These are phyloP conservation scores for Lasius fuliginosus DNA, from an alignment of 2,888 invertebrate genomes.

Conservation along the genomic window DNA sequence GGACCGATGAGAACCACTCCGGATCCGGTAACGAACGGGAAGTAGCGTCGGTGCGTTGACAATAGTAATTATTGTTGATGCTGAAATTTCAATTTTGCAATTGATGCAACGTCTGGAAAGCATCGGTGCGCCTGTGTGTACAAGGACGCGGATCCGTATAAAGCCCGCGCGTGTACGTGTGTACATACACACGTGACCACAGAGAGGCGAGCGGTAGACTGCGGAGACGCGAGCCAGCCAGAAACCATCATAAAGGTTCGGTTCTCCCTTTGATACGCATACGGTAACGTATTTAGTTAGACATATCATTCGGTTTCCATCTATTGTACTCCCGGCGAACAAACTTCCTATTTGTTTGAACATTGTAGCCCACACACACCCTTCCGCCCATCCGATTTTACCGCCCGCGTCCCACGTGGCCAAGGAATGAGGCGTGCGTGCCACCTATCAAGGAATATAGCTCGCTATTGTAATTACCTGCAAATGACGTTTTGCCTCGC, in stretches of 20 bases:
- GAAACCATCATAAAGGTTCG: slow-evolving; percentile 85
- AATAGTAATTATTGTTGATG: slow-evolving; percentile 82
- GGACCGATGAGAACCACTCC: slow-evolving; percentile 71
- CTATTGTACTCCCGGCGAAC: slow-evolving; percentile 83
- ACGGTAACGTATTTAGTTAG: slow-evolving; percentile 85
- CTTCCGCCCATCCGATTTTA: slow-evolving; percentile 50
- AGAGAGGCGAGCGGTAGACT: slow-evolving; percentile 79
- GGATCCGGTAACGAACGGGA: slow-evolving; percentile 70
- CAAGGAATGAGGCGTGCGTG: slow-evolving; percentile 66
- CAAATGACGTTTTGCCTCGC: slow-evolving; percentile 65
- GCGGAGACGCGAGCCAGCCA: slow-evolving; percentile 82
- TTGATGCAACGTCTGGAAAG: slow-evolving; percentile 80
- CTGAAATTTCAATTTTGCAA: slow-evolving; percentile 84
- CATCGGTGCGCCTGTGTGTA: slow-evolving; percentile 62
- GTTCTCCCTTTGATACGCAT: slow-evolving; percentile 84
- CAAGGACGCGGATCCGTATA: slow-evolving; percentile 58
- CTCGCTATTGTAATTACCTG: slow-evolving; percentile 75
- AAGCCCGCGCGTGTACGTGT: slow-evolving; percentile 39
- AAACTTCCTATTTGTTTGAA: slow-evolving; percentile 86
- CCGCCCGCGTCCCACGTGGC: slow-evolving; percentile 55
- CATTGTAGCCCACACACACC: slow-evolving; percentile 77
- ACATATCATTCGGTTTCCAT: slow-evolving; percentile 85
- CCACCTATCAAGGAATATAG: slow-evolving; percentile 66
- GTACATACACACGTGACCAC: slow-evolving; percentile 72
- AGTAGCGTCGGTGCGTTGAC: slow-evolving; percentile 75